Percentiles rank a stretch among this genome's conserved stretches.
Evolutionary conservation across 1,140 invertebrate species (phyloP).

Genomic region (Drosophila malerkotliana): DNA sequence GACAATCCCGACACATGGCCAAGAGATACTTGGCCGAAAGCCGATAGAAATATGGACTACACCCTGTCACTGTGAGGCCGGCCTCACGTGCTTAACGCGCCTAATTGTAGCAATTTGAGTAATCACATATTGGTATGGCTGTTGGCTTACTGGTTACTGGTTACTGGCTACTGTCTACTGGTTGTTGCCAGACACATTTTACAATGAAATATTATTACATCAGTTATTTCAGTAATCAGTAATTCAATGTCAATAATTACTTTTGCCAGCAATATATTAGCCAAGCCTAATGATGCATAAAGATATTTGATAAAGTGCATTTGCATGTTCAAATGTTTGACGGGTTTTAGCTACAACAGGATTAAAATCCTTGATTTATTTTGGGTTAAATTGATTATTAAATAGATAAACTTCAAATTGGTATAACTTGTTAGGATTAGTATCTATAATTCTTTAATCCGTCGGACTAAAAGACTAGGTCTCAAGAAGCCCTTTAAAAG

Average conservation of each 20-base stretch:
- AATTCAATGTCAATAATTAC: conserved; percentile 43
- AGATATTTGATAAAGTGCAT: not conserved
- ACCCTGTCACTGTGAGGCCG: conserved; percentile 14
- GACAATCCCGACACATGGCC: conserved; percentile 9
- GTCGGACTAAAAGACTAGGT: too few relatives aligned
- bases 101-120: conserved; percentile 64
- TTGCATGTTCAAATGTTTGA: not conserved
- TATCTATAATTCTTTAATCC: too few relatives aligned
- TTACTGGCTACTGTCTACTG: too few relatives aligned
- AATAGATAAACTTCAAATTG: not conserved
- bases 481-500: not conserved
- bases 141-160: conserved; percentile 14
- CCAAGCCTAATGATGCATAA: not conserved
- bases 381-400: not conserved
- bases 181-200: conserved; percentile 23
- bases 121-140: conserved; percentile 31
- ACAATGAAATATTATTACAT: conserved; percentile 18
- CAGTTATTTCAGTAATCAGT: conserved; percentile 35
- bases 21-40: conserved; percentile 2
- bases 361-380: too few relatives aligned
- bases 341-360: not conserved
- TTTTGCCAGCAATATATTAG: not conserved
- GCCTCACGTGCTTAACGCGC: conserved; percentile 19
- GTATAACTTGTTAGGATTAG: too few relatives aligned
- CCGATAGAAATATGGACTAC: conserved; percentile 25